phyloP scores from a whole-genome alignment of 2,888 invertebrate genomes.

The Stenolophus ochropezus region DNA sequence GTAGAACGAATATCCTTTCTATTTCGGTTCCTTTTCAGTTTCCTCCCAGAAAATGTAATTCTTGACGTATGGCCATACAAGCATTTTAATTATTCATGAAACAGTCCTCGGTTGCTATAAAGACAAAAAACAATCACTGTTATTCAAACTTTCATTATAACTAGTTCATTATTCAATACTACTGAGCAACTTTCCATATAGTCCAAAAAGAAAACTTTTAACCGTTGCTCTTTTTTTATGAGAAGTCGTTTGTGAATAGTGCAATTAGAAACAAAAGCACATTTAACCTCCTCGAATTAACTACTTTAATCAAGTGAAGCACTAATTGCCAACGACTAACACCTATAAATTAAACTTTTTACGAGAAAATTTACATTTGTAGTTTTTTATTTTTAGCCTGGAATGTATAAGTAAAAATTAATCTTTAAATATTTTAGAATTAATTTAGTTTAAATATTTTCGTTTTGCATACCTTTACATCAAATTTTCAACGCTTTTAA shows the following conservation, averaged over 20 bases:
- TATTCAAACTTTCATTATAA: background rate
- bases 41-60: too few relatives aligned
- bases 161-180: background rate
- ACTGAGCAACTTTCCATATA: background rate
- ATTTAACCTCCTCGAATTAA: constrained; percentile 16
- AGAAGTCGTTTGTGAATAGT: constrained; percentile 7
- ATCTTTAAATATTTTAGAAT: background rate
- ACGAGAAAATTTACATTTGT: background rate
- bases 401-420: background rate
- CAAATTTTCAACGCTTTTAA: background rate
- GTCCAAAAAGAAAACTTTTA: background rate
- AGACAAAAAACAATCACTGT: background rate
- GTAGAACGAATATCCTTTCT: too few relatives aligned
- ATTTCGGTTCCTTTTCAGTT: too few relatives aligned
- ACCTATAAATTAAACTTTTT: background rate
- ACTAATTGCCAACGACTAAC: constrained; percentile 14
- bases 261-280: constrained; percentile 6
- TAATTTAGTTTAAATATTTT: background rate
- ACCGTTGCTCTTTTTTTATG: background rate
- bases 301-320: constrained; percentile 28
- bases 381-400: background rate
- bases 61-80: too few relatives aligned
- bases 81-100: background rate
- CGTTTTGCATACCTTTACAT: background rate
- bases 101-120: too few relatives aligned